These are phyloP conservation scores for Psittacula echo DNA, from an alignment of 2,797 vertebrate species.

Conservation along the genomic window DNA sequence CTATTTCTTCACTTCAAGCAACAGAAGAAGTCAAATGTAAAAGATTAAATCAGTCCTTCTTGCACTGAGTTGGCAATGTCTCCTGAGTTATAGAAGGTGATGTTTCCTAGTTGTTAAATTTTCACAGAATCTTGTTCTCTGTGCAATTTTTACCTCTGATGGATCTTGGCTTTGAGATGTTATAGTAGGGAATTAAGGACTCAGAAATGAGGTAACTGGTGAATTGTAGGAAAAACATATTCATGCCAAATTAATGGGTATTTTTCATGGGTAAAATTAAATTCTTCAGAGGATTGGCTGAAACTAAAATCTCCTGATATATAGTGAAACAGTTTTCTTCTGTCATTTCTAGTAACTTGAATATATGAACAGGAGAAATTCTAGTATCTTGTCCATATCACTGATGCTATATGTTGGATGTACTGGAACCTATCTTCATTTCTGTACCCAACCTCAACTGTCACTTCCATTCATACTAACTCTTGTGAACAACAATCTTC, in stretches of 20 bases:
- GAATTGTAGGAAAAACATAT: background rate
- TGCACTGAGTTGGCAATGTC: background rate
- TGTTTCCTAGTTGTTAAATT: background rate
- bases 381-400: background rate
- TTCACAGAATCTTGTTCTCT: background rate
- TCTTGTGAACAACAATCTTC: background rate
- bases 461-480: background rate
- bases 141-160: background rate
- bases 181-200: background rate
- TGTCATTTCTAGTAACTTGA: background rate
- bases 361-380: background rate
- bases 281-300: background rate
- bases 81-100: conserved; percentile 3
- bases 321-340: background rate
- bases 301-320: background rate
- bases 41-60: background rate
- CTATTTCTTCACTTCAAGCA: background rate
- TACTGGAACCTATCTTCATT: background rate
- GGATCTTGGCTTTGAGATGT: background rate
- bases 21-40: background rate
- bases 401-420: background rate
- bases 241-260: background rate
- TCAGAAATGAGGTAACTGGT: background rate
- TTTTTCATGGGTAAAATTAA: background rate
- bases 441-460: background rate